A percentile compares a stretch with the other conserved stretches of the same genome.
Evolutionary conservation across 2,113 vertebrate genomes (phyloP).

Genomic region (Nyctereutes procyonoides): DNA sequence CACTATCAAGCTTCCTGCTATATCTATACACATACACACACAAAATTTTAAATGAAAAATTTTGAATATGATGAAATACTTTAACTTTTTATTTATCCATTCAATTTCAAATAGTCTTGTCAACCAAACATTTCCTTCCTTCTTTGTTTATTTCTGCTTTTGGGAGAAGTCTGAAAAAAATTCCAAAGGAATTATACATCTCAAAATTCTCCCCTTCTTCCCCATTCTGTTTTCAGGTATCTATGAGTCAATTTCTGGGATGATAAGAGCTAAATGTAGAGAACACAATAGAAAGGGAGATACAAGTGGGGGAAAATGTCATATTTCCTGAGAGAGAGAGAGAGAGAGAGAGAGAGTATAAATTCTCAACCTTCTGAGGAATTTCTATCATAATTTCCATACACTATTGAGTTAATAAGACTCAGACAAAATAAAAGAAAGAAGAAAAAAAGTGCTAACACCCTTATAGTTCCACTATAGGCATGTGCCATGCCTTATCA

Average conservation of each 20-base stretch:
- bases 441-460: background rate
- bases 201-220: background rate
- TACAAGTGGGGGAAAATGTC: background rate
- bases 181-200: background rate
- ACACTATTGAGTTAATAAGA: background rate
- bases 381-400: background rate
- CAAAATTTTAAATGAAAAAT: background rate
- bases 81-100: background rate
- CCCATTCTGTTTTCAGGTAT: background rate
- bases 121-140: background rate
- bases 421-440: background rate
- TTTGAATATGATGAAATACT: background rate
- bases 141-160: constrained; percentile 28
- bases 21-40: background rate
- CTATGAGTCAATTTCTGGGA: background rate
- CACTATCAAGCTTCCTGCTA: background rate
- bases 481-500: background rate
- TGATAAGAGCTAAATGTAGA: background rate
- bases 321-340: background rate
- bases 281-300: background rate
- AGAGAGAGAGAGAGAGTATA: background rate
- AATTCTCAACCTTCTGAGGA: background rate
- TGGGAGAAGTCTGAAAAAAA: background rate
- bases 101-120: background rate
- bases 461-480: background rate